Evolutionary conservation across 2,113 vertebrate genomes (phyloP), one percentile per base, ranked within the genome.

Genomic region (Notarius lentiginosus): DNA sequence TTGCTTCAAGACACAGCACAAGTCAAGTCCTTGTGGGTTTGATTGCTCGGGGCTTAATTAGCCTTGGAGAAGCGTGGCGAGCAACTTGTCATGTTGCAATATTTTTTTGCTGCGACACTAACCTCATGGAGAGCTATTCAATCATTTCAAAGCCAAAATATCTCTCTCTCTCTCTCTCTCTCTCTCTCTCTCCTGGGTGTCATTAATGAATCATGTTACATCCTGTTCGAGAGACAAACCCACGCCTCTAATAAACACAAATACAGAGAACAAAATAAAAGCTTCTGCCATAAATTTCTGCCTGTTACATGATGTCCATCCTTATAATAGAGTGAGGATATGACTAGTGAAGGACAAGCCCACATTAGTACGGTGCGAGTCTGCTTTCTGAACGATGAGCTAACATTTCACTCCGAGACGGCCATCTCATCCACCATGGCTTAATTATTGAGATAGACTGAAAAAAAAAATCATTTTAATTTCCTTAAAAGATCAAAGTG

Each of bases 21-120:
- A 91, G 84, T 73, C 82, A 82, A 73, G 82, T 89, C 90, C 88
- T 81, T 14, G 18, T 72, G 86, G 88, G 79, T 88, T 91, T 88
- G 66, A 84, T 81, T 60, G 86, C 85, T 89, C 87, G 14, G 65
- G 87, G 84, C 91, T 93, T 89, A 92, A 92, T 92, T 91, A 93
- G 89, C 89, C 87, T 84, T 49, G 86, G 86, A 88, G 87, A 90
- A 88, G 61, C 84, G 70, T 87, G 81, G 82, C 87, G 83, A 88
- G 85, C 85, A 89, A 81, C 87, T 87, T 84, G 88, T 87, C 82
- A 90, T 85, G 73, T 65, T 84, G 17, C 88, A 88, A 82, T 91
- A 63, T 87, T 79, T 86, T 89, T 86, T 55, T 90, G 85, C 22
- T 66, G 68, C 86, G 87, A 90, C 88, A 89, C 88, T 84, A 86